Base-by-base conservation (phyloP, 1,140 invertebrate genomes). In the Pogonomyrmex barbatus region DNA sequence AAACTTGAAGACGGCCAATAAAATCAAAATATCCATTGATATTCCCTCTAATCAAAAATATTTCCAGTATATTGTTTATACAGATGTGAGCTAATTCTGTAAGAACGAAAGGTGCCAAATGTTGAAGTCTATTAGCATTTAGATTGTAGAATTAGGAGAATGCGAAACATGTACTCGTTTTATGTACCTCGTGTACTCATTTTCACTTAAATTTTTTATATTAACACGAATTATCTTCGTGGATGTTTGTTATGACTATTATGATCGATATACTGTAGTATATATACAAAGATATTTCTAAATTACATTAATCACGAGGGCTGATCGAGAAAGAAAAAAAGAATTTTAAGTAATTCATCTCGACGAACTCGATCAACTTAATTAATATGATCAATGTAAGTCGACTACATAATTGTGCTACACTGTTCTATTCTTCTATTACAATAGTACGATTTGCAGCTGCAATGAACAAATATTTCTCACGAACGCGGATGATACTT, bases 21-120 rank as follows among this genome's bases (percentile, higher is more conserved):
- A 50, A 83, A 83, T 83, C 45, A 75, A 83, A 75, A 75, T 62
- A 39, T 68, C 1, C 45, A 63, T 77, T 14, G 14, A 84, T 77
- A 79, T 50, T 78, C 39, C 17, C 56, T 56, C 42, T 36, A 85
- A 47, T 63, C 17, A 47, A 86, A 56, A 70, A 54, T 30, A 65
- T 67, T 68, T 8, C 52, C 33, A 68, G 52, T 30, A 39, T 45
- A 65, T 68, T 58, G 50, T 86, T 86, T 81, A 50, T 86, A 86
- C n/a, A 68, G 2, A 50, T 36, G 42, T 70, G 30, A 77, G 60
- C n/a, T 75, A 86, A 56, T 60, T 85, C 42, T 58, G 33, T 47
- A 56, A 79, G 68, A 54, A 52, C 45, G 12, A 86, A 86, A 67
- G 30, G 87, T 88, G 87, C 87, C 87, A 88, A 88, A 88, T 68